Percentiles rank a stretch among this genome's conserved stretches.
These are phyloP conservation scores for Gila robusta DNA, from an alignment of 2,797 vertebrate genomes.

Conservation along the genomic window DNA sequence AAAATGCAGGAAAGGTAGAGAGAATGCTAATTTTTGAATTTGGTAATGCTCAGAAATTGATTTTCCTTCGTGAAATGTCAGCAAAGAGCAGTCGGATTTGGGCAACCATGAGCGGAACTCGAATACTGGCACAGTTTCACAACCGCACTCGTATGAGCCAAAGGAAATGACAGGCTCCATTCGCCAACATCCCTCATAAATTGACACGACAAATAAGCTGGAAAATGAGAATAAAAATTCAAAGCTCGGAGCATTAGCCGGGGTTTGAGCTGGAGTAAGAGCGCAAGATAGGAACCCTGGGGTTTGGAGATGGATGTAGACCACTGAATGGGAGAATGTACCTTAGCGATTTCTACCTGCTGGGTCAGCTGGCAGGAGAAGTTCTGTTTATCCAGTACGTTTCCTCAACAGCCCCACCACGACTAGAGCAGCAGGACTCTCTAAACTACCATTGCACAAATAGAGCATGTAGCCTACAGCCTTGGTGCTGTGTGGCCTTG, in stretches of 20 bases:
- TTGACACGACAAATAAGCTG: slow-evolving; percentile 59
- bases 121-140: slow-evolving; percentile 18
- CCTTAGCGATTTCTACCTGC: slow-evolving; percentile 70
- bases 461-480: slow-evolving; percentile 3
- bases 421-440: slow-evolving; percentile 26
- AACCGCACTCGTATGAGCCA: slow-evolving; percentile 18
- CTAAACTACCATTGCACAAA: slow-evolving; percentile 57
- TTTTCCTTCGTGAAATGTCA: slow-evolving; percentile 21
- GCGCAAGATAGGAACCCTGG: slow-evolving; percentile 47
- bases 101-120: slow-evolving; percentile 9
- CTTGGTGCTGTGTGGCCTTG: not conserved
- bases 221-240: slow-evolving; percentile 56
- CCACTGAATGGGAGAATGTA: slow-evolving; percentile 56
- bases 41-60: slow-evolving; percentile 40
- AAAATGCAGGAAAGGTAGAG: slow-evolving; percentile 4
- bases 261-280: slow-evolving; percentile 38
- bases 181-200: slow-evolving; percentile 49
- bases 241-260: slow-evolving; percentile 39
- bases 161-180: slow-evolving; percentile 61
- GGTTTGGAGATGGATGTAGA: slow-evolving; percentile 57
- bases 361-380: slow-evolving; percentile 57
- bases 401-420: slow-evolving; percentile 19
- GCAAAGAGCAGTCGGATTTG: slow-evolving; percentile 33
- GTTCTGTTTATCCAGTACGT: slow-evolving; percentile 54
- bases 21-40: slow-evolving; percentile 56